Percentiles rank a stretch among this genome's conserved stretches.
phyloP scores from a whole-genome alignment of 2,888 invertebrate species.

The Psococerastis gibbosa region DNA sequence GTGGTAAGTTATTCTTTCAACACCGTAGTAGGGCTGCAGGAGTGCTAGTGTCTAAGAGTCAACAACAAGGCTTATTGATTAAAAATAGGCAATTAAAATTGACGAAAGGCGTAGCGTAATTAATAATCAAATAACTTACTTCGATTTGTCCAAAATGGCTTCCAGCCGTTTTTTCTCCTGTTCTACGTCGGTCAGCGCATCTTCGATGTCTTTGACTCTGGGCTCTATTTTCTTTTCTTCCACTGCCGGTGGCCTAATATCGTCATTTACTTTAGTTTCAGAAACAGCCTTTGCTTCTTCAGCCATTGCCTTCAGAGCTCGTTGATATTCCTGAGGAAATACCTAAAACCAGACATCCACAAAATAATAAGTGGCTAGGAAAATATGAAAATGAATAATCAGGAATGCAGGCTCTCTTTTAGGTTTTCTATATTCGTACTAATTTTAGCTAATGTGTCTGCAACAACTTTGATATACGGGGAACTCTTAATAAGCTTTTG shows the following conservation, averaged over 20 bases:
- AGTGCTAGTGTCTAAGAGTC: too few relatives aligned
- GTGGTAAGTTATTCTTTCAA: too few relatives aligned
- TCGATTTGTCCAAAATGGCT: constrained; percentile 61
- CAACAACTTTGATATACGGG: too few relatives aligned
- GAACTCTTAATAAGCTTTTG: too few relatives aligned
- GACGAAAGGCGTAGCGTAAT: too few relatives aligned
- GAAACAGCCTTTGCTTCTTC: constrained; percentile 23
- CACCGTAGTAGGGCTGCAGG: too few relatives aligned
- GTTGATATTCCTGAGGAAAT: constrained; percentile 92
- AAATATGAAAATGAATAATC: background rate
- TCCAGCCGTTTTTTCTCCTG: constrained; percentile 64
- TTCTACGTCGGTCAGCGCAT: constrained; percentile 57
- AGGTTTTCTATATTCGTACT: too few relatives aligned
- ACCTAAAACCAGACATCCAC: constrained; percentile 38
- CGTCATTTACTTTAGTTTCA: constrained; percentile 24
- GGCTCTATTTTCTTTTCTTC: constrained; percentile 20
- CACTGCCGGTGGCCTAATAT: constrained; percentile 22
- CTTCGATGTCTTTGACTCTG: constrained; percentile 66
- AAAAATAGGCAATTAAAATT: too few relatives aligned
- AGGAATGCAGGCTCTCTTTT: too few relatives aligned
- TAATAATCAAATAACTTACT: too few relatives aligned
- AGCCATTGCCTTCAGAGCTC: constrained; percentile 56
- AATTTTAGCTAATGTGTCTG: too few relatives aligned
- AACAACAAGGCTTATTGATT: too few relatives aligned
- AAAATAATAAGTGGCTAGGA: constrained; percentile 1